Base-by-base conservation (phyloP, 2,888 invertebrate genomes). In the Hirudinaria manillensis region DNA sequence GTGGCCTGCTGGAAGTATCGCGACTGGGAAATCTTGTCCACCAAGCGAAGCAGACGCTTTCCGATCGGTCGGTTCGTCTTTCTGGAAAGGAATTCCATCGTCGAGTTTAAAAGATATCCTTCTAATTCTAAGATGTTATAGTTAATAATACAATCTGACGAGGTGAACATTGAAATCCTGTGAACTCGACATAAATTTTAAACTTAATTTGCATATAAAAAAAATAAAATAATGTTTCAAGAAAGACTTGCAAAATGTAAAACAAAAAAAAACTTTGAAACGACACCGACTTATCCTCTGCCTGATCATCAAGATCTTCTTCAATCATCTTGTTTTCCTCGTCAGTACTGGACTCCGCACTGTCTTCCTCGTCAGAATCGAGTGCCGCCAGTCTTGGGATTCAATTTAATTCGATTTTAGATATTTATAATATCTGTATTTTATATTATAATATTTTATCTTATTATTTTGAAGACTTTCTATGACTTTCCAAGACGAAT, bases 1-100 rank as follows among this genome's bases (percentile, higher is more conserved):
- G 93, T 90, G 36, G 93, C 93, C 88, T 91, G 85, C 86, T 94
- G 93, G 84, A 94, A 94, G 83, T 93, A 91, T 84, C 91, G 91
- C 77, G 91, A 93, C 34, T 92, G 90, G 0, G 94, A 91, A 78
- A 94, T 90, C 83, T 90, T 91, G 83, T 94, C 93, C 16, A 94
- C 92, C 86, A 93, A 90, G 78, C 89, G 89, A 75, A 93, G 87
- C 78, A 93, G 88, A 82, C 91, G 92, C 83, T 90, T 90, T 78
- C 85, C 83, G 19, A 76, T 72, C 29, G 76, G 76, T 51, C 72
- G 32, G 13, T 29, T 36, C 83, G 79, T 10, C 81, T 80, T 21
- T 81, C 81, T 53, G 78, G 61, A 19, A 16, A 53, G 29, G 6
- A 10, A 61, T 61, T 61, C n/a, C 0, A 61, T 27, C 16, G 45